Evolutionary conservation across 2,113 vertebrate species (phyloP), one percentile per base, ranked within the genome.

Genomic region (Saguinus midas): DNA sequence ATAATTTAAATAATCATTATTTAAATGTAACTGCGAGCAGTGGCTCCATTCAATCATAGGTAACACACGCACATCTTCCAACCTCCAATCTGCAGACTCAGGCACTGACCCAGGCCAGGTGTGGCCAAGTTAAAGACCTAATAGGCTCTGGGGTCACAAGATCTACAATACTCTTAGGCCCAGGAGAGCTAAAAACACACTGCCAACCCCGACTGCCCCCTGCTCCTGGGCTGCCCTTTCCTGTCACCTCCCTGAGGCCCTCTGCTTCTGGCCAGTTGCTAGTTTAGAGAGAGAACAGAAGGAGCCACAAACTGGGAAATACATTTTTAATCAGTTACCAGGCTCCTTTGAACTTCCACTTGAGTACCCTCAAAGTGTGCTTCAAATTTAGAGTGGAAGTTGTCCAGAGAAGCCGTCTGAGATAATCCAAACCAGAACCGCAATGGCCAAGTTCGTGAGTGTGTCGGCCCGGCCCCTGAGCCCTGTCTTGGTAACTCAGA

Each of bases 301-400:
- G n/a, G 29, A 87, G 25, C 40, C 66, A 66, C 68, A 83, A 64
- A 86, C 55, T 14, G 29, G n/a, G 37, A 87, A 89, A 91, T 83
- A 87, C 83, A 90, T 91, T 96, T 95, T 90, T 84, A 94, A 93
- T 91, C 82, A 75, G 86, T 95, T 91, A 50, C 48, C 75, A 95
- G 29, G n/a, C 2, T 95, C 79, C 90, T 97, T 93, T 97, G 94
- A 91, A 93, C 50, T 94, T 92, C 43, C 21, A 72, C 79, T 4
- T 14, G 13, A 81, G 61, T 90, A 43, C 61, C 37, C 29, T 90
- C n/a, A 37, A 86, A 75, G 72, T 92, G 68, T 57, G 83, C 86
- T 97, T 97, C 55, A 91, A 78, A 94, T 91, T 91, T 87, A 72
- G 55, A 64, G 48, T 79, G 64, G 73, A 95, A 61, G 83, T 37